Percentiles rank a stretch among this genome's conserved stretches.
Evolutionary conservation across 1,140 invertebrate genomes (phyloP).

Genomic region (Cylas formicarius): DNA sequence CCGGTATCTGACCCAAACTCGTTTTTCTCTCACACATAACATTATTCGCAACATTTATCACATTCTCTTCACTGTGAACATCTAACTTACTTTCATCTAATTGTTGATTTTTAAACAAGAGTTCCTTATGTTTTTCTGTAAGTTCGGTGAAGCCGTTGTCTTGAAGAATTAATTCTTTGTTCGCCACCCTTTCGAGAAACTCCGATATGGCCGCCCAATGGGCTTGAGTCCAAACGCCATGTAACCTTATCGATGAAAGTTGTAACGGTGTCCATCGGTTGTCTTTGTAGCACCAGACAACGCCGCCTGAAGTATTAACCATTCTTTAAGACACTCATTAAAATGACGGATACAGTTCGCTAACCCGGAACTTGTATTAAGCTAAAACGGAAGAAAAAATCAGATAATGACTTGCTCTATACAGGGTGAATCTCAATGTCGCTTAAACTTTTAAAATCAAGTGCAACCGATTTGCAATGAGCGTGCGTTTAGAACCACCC

Average conservation of each 20-base stretch:
- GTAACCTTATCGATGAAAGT: slow-evolving; percentile 54
- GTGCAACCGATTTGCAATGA: no score
- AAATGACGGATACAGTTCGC: slow-evolving; percentile 21
- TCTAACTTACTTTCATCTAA: slow-evolving; percentile 21
- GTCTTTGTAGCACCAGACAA: slow-evolving; percentile 58
- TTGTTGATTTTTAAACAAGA: slow-evolving; percentile 27
- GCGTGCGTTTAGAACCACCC: no score
- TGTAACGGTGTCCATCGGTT: slow-evolving; percentile 56
- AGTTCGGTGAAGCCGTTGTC: slow-evolving; percentile 41
- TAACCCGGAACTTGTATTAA: slow-evolving; percentile 1
- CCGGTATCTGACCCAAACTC: slow-evolving; percentile 33
- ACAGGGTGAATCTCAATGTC: no score
- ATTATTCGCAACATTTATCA: slow-evolving; percentile 17
- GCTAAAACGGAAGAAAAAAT: background rate
- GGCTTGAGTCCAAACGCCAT: slow-evolving; percentile 52
- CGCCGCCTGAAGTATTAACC: slow-evolving; percentile 50
- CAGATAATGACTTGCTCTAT: no score
- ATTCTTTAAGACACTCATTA: slow-evolving; percentile 39
- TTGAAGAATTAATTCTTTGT: slow-evolving; percentile 51
- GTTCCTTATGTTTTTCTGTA: slow-evolving; percentile 37
- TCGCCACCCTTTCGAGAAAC: slow-evolving; percentile 52
- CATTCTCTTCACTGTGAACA: slow-evolving; percentile 21
- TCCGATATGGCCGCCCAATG: slow-evolving; percentile 55
- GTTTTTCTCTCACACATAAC: slow-evolving; percentile 28
- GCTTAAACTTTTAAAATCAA: no score